Conservation (phyloP, 2,113 vertebrate genomes). For the Scartelaos histophorus region DNA sequence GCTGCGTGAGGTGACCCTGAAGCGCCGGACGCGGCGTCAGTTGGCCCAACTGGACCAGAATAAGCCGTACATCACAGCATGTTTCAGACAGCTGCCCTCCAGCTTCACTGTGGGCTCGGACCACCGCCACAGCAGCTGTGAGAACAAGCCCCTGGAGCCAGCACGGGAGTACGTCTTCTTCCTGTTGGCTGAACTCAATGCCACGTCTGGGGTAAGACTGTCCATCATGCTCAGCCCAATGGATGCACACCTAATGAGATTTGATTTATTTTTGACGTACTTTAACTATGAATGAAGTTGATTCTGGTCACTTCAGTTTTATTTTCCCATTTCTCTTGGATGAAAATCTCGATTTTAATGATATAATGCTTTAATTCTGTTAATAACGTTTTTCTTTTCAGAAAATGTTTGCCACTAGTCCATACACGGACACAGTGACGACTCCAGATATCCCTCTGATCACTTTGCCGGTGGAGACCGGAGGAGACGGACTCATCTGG, state of each 20-base stretch:
- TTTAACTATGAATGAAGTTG: not conserved
- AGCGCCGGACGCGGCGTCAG: constrained; percentile 83
- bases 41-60: constrained; percentile 85
- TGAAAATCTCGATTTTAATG: not conserved
- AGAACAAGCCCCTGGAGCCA: constrained; percentile 88
- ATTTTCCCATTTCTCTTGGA: not conserved
- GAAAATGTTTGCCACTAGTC: constrained; percentile 92
- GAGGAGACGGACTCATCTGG: constrained; percentile 97
- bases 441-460: constrained; percentile 82
- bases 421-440: constrained; percentile 89
- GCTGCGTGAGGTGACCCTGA: constrained; percentile 80
- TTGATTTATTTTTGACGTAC: not conserved
- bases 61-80: constrained; percentile 90
- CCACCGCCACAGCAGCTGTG: constrained; percentile 86
- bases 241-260: not conserved
- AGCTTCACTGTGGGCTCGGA: constrained; percentile 88
- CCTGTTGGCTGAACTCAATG: constrained; percentile 88
- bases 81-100: constrained; percentile 85
- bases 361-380: not conserved
- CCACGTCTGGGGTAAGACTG: constrained; percentile 81
- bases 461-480: constrained; percentile 83
- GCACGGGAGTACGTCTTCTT: constrained; percentile 93
- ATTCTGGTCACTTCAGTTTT: not conserved
- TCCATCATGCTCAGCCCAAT: not conserved
- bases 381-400: constrained; percentile 29